A percentile compares a stretch with the other conserved stretches of the same genome.
These are phyloP conservation scores for Capricornis sumatraensis DNA, from an alignment of 2,113 vertebrate genomes.

Conservation along the genomic window DNA sequence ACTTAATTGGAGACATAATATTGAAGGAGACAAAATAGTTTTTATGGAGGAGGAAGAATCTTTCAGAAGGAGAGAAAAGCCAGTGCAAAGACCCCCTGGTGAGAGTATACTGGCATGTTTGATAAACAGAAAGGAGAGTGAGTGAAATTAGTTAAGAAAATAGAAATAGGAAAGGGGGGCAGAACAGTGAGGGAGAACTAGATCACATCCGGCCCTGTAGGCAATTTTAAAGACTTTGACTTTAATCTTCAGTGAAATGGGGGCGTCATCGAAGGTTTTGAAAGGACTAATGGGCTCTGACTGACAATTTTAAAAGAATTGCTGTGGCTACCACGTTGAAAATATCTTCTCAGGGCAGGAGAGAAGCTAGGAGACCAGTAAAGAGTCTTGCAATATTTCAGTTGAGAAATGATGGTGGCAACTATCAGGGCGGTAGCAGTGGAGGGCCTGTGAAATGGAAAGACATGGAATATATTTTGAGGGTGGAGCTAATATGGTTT, in stretches of 20 bases:
- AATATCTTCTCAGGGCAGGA: not conserved
- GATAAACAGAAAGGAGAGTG: not conserved
- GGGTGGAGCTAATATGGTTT: not conserved
- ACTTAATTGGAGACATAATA: not conserved
- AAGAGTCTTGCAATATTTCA: not conserved
- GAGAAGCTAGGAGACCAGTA: not conserved
- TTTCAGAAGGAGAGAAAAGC: not conserved
- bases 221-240: not conserved
- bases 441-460: not conserved
- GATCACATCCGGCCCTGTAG: not conserved
- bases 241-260: not conserved
- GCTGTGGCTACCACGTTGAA: not conserved
- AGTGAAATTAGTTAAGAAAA: not conserved
- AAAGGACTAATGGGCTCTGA: not conserved
- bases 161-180: not conserved
- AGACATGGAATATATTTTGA: not conserved
- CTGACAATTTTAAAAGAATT: not conserved
- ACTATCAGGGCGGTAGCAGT: not conserved
- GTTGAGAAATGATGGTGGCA: not conserved
- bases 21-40: not conserved
- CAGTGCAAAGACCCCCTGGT: not conserved
- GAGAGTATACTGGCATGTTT: not conserved
- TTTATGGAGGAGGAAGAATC: not conserved
- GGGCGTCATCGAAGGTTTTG: not conserved
- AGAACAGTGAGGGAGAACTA: not conserved